Base-by-base conservation (phyloP, 1,140 invertebrate species). In the Danaus plexippus region DNA sequence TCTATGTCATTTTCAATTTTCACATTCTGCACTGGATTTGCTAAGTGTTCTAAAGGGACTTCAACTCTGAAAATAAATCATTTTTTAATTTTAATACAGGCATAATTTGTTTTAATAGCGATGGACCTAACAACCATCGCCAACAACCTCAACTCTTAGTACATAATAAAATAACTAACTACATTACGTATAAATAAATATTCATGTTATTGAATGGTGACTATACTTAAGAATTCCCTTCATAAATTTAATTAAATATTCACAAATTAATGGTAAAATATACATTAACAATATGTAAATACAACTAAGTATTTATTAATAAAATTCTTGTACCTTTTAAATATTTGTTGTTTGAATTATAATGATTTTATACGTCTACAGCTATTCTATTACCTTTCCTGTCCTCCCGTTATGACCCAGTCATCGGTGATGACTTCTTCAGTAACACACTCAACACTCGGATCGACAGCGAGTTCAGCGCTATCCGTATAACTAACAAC, bases 391-490 rank as follows among this genome's bases (percentile, higher is more conserved):
- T 78, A 92, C 92, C 91, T 90, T 77, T 93, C 92, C 53, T 92
- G 91, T 6, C 91, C 91, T 47, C 90, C 91, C 53, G 90, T 87
- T 70, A 91, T 87, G 12, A 92, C 92, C 93, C 92, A 94, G 63
- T 92, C 92, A 74, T 94, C 92, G 1, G 92, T 91, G 8, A 94
- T 93, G 1, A 94, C 91, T 81, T 94, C 93, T 67, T 94, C 93
- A 2, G 92, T 92, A 10, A 93, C 91, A 78, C 90, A 92, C 66
- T 90, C 90, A 0, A 90, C 77, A 74, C 88, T 90, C 52, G 89
- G 89, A 52, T 90, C 89, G 65, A 90, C 89, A 3, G 73, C 74
- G 11, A 85, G 69, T 10, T 85, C 87, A 13, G 76, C 76, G 59
- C 77, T 67, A 48, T 80, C 87, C 60, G 75, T 71, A 53, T 86